Evolutionary conservation across 2,888 invertebrate species (phyloP).

Genomic region (Clitarchus hookeri): DNA sequence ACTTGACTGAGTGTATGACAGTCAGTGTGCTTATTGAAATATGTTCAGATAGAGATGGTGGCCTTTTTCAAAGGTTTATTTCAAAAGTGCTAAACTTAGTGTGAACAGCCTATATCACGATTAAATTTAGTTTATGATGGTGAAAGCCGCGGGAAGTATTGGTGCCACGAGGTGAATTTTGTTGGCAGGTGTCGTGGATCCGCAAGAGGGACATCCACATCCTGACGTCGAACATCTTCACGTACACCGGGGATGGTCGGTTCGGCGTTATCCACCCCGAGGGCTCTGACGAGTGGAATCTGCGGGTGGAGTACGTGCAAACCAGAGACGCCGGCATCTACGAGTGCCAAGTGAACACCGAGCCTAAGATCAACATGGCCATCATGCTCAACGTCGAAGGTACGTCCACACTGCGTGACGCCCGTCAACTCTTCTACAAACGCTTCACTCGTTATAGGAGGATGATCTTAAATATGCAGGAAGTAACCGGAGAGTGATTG

Average conservation of each 20-base stretch:
- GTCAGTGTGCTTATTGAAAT: too few species aligned
- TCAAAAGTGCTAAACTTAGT: too few species aligned
- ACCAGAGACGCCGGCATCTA: slow-evolving; percentile 82
- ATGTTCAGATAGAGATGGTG: too few species aligned
- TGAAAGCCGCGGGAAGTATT: too few species aligned
- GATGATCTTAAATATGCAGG: too few species aligned
- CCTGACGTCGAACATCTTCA: slow-evolving; percentile 80
- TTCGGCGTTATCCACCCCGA: slow-evolving; percentile 85
- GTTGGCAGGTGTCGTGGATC: slow-evolving; percentile 80
- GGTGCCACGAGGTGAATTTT: slow-evolving; percentile 32
- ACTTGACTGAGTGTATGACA: too few species aligned
- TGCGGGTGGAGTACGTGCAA: slow-evolving; percentile 83
- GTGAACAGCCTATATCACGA: too few species aligned
- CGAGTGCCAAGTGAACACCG: slow-evolving; percentile 89
- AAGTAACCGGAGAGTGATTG: too few species aligned
- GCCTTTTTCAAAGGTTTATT: too few species aligned
- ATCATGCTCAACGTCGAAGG: slow-evolving; percentile 80
- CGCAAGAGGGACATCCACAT: slow-evolving; percentile 82
- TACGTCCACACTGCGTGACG: slow-evolving; percentile 52
- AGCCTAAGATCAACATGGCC: slow-evolving; percentile 87
- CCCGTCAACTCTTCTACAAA: too few species aligned
- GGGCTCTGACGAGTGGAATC: slow-evolving; percentile 84
- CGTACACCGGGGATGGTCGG: slow-evolving; percentile 85
- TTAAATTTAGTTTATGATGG: too few species aligned
- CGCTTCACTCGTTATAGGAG: too few species aligned